Percentiles rank a stretch among this genome's conserved stretches.
These are phyloP conservation scores for Hemibagrus guttatus DNA, from an alignment of 2,797 vertebrate species.

Conservation along the genomic window DNA sequence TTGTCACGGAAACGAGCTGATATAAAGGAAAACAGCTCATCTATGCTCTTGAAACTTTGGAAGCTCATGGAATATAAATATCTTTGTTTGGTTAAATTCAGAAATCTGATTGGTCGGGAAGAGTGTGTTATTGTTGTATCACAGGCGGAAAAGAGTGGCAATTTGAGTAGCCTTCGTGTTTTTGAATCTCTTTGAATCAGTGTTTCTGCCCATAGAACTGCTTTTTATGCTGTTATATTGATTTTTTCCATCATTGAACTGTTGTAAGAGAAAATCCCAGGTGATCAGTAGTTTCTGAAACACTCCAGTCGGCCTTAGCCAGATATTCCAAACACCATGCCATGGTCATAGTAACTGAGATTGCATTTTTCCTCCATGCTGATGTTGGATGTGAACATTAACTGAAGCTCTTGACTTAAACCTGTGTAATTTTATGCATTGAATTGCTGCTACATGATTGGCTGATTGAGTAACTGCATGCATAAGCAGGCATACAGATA, in stretches of 20 bases:
- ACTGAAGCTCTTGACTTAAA: background rate
- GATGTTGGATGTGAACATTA: background rate
- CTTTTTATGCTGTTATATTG: no score
- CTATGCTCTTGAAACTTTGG: background rate
- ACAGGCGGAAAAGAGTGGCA: no score
- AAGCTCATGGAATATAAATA: background rate
- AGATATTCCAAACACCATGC: background rate
- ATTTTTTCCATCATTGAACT: no score
- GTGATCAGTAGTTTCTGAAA: background rate
- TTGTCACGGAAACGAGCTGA: background rate
- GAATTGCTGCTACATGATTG: background rate
- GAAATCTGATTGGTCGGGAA: no score
- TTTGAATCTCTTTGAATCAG: no score
- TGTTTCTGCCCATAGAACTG: background rate
- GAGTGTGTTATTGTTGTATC: no score
- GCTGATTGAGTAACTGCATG: background rate
- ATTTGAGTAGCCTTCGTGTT: no score
- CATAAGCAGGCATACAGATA: background rate
- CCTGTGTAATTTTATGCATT: background rate
- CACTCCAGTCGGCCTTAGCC: background rate
- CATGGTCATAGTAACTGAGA: background rate
- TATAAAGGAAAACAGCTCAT: background rate
- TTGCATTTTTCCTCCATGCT: background rate
- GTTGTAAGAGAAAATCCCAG: no score
- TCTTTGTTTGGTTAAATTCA: no score